phyloP scores from a whole-genome alignment of 2,888 invertebrate species.

The Drosophila crucigera region DNA sequence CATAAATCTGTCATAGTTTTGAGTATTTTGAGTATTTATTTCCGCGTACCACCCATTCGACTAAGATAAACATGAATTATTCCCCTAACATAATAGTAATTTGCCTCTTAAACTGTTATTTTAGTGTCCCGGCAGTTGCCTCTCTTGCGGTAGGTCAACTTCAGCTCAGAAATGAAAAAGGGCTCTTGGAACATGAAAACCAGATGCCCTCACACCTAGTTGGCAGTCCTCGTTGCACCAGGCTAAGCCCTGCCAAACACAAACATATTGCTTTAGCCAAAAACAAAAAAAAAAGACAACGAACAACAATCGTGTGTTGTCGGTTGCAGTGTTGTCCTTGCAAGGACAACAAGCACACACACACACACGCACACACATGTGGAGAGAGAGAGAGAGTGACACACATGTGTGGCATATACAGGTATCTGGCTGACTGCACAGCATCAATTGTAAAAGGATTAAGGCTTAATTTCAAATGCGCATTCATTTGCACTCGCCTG shows the following conservation, averaged over 20 bases:
- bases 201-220: constrained; percentile 51
- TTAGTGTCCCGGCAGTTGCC: background rate
- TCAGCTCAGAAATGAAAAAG: constrained; percentile 3
- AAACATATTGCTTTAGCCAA: constrained; percentile 66
- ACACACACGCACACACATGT: background rate
- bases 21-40: too few species aligned
- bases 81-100: constrained; percentile 32
- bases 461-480: constrained; percentile 81
- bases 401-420: constrained; percentile 45
- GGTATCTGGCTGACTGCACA: constrained; percentile 76
- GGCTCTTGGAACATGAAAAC: constrained; percentile 8
- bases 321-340: constrained; percentile 51
- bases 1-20: too few species aligned
- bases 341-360: constrained; percentile 28
- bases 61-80: constrained; percentile 26
- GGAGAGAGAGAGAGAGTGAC: background rate
- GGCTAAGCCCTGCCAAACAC: constrained; percentile 56
- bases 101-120: background rate
- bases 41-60: background rate
- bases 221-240: constrained; percentile 17
- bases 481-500: constrained; percentile 74
- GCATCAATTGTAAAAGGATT: constrained; percentile 82
- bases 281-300: constrained; percentile 27
- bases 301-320: constrained; percentile 44
- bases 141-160: background rate